phyloP scores from a whole-genome alignment of 2,113 vertebrate genomes.

The Pseudopipra pipra region DNA sequence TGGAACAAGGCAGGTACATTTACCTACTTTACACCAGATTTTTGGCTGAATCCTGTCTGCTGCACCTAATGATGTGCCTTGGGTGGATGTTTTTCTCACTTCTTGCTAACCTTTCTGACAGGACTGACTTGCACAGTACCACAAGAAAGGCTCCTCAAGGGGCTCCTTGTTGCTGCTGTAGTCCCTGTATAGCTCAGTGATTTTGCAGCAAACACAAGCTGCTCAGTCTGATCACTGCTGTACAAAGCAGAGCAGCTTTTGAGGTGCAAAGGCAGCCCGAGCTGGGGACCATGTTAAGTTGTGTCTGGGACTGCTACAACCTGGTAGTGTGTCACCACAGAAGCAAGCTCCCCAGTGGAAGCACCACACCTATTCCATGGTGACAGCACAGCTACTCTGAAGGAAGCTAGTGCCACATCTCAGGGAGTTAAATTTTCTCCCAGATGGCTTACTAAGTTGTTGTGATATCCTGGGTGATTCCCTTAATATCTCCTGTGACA shows the following conservation, averaged over 20 bases:
- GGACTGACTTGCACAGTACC: background rate
- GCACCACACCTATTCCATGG: background rate
- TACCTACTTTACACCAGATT: background rate
- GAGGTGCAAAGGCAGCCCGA: background rate
- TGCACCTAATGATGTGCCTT: background rate
- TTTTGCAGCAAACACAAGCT: background rate
- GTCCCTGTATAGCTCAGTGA: background rate
- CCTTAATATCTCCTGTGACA: constrained; percentile 12
- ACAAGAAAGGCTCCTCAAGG: background rate
- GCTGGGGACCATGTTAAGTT: background rate
- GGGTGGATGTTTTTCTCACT: background rate
- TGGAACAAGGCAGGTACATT: background rate
- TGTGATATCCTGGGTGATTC: constrained; percentile 2
- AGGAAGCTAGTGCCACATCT: background rate
- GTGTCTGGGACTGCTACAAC: background rate
- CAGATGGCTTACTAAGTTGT: background rate
- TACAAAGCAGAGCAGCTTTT: background rate
- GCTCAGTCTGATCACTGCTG: background rate
- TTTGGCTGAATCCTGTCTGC: background rate
- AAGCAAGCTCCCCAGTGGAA: background rate
- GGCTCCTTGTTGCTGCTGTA: background rate
- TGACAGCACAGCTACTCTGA: background rate
- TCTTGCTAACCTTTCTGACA: background rate
- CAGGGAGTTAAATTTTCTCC: background rate
- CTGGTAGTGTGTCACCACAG: rapidly evolving